Evolutionary conservation across 1,140 invertebrate species (phyloP), one percentile per base, ranked within the genome.

Genomic region (Eurosta solidaginis): DNA sequence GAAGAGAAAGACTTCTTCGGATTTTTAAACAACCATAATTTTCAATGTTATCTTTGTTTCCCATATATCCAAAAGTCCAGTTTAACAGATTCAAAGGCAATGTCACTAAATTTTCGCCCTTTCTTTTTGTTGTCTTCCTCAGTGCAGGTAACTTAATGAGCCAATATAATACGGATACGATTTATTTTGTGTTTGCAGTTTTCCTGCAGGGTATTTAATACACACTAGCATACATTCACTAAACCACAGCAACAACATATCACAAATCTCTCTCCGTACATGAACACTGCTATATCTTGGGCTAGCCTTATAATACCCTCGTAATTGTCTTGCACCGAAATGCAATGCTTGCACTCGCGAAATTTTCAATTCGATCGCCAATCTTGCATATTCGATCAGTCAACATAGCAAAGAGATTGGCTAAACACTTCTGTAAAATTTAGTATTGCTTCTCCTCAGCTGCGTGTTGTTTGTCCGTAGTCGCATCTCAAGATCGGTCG

Each of bases 351-450:
- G 59, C 59, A 68, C 59, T 68, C 59, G 59, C 36, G 27, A 42
- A 68, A 68, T 40, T n/a, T 68, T 40, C 59, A 68, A 40, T 68
- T 68, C 59, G 59, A 68, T 68, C 59, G 59, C 7, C 33, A 68
- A 68, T 68, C 59, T 40, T 36, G 27, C 44, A 47, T 20, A 47
- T 49, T 75, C 73, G 73, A 75, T 47, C 44, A 45, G 73, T 27
- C 73, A 75, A 75, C 73, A 75, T 40, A 75, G 73, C 59, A 6
- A 40, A 29, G 2, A 68, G 59, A 1, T n/a, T n/a, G 22, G n/a
- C 33, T 17, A 17, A 68, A 20, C 59, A 68, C 29, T 68, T 40
- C 7, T 6, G 20, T n/a, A 29, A n/a, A 33, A n/a, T 68, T 68
- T 40, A 68, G 59, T 68, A n/a, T 36, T 68, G 33, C 29, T 68